Evolutionary conservation across 2,888 invertebrate genomes (phyloP).

Genomic region (Crematogaster levior): DNA sequence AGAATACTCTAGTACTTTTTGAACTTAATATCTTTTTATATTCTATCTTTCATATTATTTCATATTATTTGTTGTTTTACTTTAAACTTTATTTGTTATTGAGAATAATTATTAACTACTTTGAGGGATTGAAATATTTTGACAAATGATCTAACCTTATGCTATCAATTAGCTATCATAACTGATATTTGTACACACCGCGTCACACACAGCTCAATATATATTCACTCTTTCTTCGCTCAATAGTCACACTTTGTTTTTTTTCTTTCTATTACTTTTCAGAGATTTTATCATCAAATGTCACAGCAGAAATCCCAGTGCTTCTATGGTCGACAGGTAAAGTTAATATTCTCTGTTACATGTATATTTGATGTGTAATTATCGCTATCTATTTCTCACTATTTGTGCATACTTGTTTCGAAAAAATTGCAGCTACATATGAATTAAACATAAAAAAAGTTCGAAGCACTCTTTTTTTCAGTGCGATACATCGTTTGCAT

Average conservation of each 20-base stretch:
- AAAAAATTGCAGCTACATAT: not conserved
- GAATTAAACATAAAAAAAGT: not conserved
- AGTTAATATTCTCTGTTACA: not conserved
- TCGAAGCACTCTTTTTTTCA: not conserved
- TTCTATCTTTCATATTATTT: too few species aligned
- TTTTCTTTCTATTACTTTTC: slow-evolving; percentile 74
- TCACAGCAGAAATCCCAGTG: slow-evolving; percentile 86
- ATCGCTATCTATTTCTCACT: not conserved
- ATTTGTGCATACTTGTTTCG: not conserved
- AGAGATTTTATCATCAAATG: slow-evolving; percentile 86
- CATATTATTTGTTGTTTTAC: too few species aligned
- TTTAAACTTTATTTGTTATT: too few species aligned
- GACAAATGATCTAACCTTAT: not conserved
- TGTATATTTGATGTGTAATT: not conserved
- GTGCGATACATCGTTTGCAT: not conserved
- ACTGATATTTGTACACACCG: slow-evolving; percentile 36
- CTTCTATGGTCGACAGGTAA: slow-evolving; percentile 86
- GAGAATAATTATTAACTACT: too few species aligned
- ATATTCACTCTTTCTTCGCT: too few species aligned
- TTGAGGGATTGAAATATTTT: too few species aligned
- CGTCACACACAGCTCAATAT: slow-evolving; percentile 45
- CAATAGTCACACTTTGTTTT: slow-evolving; percentile 67
- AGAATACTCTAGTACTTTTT: too few species aligned
- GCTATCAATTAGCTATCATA: not conserved
- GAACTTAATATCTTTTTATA: too few species aligned